These are phyloP conservation scores for Epinephelus coioides DNA, from an alignment of 2,797 vertebrate genomes.

Conservation along the genomic window DNA sequence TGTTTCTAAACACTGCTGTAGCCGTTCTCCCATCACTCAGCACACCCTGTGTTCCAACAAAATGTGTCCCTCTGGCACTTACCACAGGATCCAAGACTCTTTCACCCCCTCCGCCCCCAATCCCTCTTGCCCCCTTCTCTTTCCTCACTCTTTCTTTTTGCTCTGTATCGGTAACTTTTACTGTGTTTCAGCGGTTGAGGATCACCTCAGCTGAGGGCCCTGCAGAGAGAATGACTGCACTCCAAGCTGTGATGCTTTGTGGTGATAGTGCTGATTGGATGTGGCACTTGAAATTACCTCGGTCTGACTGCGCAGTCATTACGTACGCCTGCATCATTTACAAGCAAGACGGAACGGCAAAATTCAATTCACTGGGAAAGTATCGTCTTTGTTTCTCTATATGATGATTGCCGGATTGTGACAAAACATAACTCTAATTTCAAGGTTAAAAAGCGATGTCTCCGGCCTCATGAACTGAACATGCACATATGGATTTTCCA, in stretches of 20 bases:
- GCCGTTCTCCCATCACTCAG: constrained; percentile 85
- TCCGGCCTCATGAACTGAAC: constrained; percentile 30
- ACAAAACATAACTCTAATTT: constrained; percentile 73
- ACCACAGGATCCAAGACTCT: constrained; percentile 77
- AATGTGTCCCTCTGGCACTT: constrained; percentile 83
- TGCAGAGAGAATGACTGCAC: constrained; percentile 49
- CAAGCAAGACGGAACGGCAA: constrained; percentile 67
- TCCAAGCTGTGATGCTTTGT: constrained; percentile 73
- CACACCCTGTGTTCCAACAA: constrained; percentile 79
- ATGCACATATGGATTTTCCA: constrained; percentile 54
- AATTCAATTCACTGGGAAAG: constrained; percentile 74
- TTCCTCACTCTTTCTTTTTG: constrained; percentile 65
- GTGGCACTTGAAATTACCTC: constrained; percentile 78
- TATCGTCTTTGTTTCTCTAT: constrained; percentile 76
- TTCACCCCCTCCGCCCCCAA: constrained; percentile 31
- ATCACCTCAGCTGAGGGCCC: constrained; percentile 70
- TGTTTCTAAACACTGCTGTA: constrained; percentile 85
- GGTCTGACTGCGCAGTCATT: constrained; percentile 74
- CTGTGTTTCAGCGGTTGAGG: constrained; percentile 58
- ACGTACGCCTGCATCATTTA: constrained; percentile 78
- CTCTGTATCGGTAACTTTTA: constrained; percentile 59
- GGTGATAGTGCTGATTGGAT: constrained; percentile 78
- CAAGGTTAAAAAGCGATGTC: constrained; percentile 56
- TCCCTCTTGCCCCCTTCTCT: constrained; percentile 49
- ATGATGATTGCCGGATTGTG: constrained; percentile 72